Evolutionary conservation across 92 coral and sea anemone species (phyloP).

Genomic region (Metridium senile): DNA sequence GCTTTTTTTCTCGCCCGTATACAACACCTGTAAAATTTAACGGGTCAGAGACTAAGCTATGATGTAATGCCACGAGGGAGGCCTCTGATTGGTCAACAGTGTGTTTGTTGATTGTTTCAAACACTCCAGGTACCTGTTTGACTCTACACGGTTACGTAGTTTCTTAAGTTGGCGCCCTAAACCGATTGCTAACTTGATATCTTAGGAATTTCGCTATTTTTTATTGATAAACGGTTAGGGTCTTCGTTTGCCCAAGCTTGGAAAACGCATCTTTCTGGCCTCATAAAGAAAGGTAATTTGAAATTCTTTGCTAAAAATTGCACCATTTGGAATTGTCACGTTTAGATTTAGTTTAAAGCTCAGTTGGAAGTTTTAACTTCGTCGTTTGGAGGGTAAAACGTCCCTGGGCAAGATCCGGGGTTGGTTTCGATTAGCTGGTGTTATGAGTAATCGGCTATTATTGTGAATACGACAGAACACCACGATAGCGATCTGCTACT

Average conservation of each 20-base stretch:
- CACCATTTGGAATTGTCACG: neutral
- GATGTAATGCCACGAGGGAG: constrained; percentile 55
- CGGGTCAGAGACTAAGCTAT: constrained; percentile 61
- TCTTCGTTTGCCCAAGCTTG: constrained; percentile 65
- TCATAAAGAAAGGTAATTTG: constrained; percentile 48
- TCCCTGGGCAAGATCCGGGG: neutral
- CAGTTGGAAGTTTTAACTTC: neutral
- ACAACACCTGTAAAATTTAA: constrained; percentile 49
- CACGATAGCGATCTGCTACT: neutral
- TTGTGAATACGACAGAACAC: neutral
- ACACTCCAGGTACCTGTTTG: constrained; percentile 67
- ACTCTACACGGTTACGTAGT: constrained; percentile 74
- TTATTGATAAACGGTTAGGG: constrained; percentile 73
- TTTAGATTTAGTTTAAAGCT: neutral
- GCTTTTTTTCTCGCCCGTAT: constrained; percentile 3
- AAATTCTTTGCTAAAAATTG: constrained; percentile 1
- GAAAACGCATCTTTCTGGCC: constrained; percentile 33
- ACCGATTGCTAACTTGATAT: constrained; percentile 58
- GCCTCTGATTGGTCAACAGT: constrained; percentile 43
- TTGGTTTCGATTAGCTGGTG: neutral
- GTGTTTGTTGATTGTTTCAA: constrained; percentile 34
- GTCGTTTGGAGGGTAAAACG: neutral
- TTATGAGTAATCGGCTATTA: neutral
- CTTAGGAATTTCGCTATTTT: constrained; percentile 79
- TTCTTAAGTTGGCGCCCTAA: constrained; percentile 53